Base-by-base conservation (phyloP, 1,140 invertebrate genomes). In the Pissodes strobi region DNA sequence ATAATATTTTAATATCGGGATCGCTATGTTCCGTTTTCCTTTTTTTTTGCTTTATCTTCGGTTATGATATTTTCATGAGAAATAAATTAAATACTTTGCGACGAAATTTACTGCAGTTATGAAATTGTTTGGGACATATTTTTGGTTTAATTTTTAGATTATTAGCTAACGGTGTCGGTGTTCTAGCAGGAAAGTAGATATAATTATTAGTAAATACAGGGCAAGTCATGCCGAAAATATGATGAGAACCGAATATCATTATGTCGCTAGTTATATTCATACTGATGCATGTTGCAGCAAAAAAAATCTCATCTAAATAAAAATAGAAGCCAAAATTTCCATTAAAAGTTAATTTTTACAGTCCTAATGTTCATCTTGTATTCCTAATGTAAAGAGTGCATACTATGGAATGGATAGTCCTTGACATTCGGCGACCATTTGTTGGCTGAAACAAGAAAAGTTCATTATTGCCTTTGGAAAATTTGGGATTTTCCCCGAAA, bases 401-500 rank as follows among this genome's bases (percentile, higher is more conserved):
- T 59, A 43, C 58, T 67, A 56, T 73, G 69, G 55, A 70, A 74
- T 41, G 71, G 65, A 58, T 10, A 72, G 21, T 75, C 76, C 68
- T 74, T 77, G 43, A 72, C 67, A 67, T 69, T 72, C 39, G 68
- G 64, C 59, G 72, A 71, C 76, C 76, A 77, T 75, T 76, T 77
- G 74, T 77, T 77, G 69, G 72, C 76, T 77, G 72, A 67, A 77
- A 77, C 69, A 74, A 70, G 69, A 72, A 57, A 71, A 68, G 41
- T 70, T 70, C 72, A 74, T 76, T 73, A 73, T 49, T 58, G 27
- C 41, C 48, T 52, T 66, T 30, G 21, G 22, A 25, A 49, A 17
- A 23, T 60, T 60, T 22, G 34, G 8, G 46, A 51, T 22, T 62
- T 48, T 52, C 15, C 37, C 18, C 34, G n/a, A 62, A 46, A 52